phyloP scores from a whole-genome alignment of 2,888 invertebrate genomes.

The Hemaris fuciformis region DNA sequence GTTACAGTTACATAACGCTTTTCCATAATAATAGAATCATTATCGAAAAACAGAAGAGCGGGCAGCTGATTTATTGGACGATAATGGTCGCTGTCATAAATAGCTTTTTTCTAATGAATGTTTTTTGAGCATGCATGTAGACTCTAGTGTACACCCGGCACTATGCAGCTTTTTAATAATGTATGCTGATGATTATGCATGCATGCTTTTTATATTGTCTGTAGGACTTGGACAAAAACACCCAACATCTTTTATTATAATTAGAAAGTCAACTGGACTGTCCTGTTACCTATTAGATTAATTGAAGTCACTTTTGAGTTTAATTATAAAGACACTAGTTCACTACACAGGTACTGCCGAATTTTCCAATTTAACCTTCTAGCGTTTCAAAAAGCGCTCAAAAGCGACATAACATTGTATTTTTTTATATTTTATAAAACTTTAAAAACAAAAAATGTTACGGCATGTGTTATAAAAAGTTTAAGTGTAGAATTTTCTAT shows the following conservation, averaged over 20 bases:
- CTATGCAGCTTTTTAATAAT: conserved; percentile 58
- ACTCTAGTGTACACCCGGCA: conserved; percentile 60
- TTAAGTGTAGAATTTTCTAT: no score
- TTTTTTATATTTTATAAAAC: no score
- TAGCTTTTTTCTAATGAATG: conserved; percentile 77
- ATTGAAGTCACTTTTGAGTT: not conserved
- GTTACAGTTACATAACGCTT: conserved; percentile 81
- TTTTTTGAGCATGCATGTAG: conserved; percentile 62
- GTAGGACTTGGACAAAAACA: conserved; percentile 34
- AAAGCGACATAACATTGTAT: no score
- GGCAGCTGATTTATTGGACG: conserved; percentile 82
- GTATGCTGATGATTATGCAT: conserved; percentile 62
- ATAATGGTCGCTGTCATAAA: conserved; percentile 81
- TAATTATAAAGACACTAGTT: no score
- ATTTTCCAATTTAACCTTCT: no score
- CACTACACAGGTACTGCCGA: no score
- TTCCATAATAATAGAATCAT: conserved; percentile 82
- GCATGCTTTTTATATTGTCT: conserved; percentile 46
- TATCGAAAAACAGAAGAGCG: conserved; percentile 82
- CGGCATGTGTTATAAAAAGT: no score
- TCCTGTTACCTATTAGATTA: not conserved
- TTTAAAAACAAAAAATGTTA: not conserved
- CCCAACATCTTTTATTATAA: conserved; percentile 55
- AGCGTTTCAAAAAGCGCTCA: no score
- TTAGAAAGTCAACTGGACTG: conserved; percentile 19